Percentiles rank a stretch among this genome's conserved stretches.
phyloP scores from a whole-genome alignment of 1,140 invertebrate species.

The Procambarus virginalis region DNA sequence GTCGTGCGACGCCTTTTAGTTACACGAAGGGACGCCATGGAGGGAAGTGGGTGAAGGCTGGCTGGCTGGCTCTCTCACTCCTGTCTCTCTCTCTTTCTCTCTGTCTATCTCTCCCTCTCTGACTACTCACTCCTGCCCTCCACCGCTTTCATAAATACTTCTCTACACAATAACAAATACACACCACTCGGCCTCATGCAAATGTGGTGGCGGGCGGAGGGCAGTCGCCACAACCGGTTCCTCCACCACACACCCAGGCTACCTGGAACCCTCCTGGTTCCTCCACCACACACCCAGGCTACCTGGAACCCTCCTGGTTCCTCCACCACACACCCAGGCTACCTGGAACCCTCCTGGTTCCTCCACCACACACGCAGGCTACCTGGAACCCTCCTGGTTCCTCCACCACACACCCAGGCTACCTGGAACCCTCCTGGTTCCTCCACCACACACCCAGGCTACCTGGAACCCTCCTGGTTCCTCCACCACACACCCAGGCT shows the following conservation, averaged over 20 bases:
- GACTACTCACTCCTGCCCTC: not conserved
- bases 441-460: no score
- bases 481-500: no score
- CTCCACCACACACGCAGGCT: not conserved
- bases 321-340: not conserved
- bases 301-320: not conserved
- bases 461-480: no score
- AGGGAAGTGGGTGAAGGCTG: no score
- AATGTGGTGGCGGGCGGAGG: not conserved
- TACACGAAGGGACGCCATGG: no score
- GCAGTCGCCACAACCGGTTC: not conserved
- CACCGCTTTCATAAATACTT: not conserved
- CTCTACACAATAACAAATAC: slow-evolving; percentile 27
- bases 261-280: not conserved
- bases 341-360: not conserved
- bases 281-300: not conserved
- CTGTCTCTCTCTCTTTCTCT: no score
- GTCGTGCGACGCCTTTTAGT: no score
- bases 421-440: no score
- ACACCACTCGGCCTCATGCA: not conserved
- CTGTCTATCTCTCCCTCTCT: no score
- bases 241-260: not conserved
- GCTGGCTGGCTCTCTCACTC: no score
- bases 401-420: no score
- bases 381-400: no score